Conservation (phyloP, 2,888 invertebrate species). For the Oxystoma pomonae region DNA sequence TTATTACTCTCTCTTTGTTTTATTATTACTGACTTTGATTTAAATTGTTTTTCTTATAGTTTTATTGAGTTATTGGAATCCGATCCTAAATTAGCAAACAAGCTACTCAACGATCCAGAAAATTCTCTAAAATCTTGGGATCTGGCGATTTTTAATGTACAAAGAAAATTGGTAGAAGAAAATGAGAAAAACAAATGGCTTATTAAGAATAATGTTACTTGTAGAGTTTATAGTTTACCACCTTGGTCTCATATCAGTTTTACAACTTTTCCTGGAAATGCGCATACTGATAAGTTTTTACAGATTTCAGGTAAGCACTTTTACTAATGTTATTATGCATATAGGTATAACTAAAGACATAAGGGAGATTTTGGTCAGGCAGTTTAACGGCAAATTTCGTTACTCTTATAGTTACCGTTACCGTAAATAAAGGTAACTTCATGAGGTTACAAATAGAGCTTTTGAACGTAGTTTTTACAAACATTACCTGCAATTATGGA, state of each 20-base stretch:
- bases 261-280: constrained; percentile 63
- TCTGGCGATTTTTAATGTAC: constrained; percentile 56
- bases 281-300: constrained; percentile 68
- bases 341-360: too few relatives aligned
- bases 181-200: constrained; percentile 41
- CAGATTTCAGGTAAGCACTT: constrained; percentile 64
- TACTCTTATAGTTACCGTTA: too few relatives aligned
- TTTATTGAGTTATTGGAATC: constrained; percentile 67
- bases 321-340: too few relatives aligned
- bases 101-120: constrained; percentile 62
- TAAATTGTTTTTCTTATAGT: constrained; percentile 48
- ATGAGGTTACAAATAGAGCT: too few relatives aligned
- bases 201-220: constrained; percentile 60
- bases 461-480: too few relatives aligned
- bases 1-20: too few relatives aligned
- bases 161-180: constrained; percentile 51
- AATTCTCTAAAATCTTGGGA: constrained; percentile 62
- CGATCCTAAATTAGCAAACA: constrained; percentile 62
- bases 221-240: constrained; percentile 63
- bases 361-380: too few relatives aligned
- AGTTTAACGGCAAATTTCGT: too few relatives aligned
- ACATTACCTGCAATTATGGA: too few relatives aligned
- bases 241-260: constrained; percentile 65
- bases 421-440: too few relatives aligned
- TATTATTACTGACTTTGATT: background rate